Evolutionary conservation across 1,140 invertebrate species (phyloP).

Genomic region (Trichonephila inaurata): DNA sequence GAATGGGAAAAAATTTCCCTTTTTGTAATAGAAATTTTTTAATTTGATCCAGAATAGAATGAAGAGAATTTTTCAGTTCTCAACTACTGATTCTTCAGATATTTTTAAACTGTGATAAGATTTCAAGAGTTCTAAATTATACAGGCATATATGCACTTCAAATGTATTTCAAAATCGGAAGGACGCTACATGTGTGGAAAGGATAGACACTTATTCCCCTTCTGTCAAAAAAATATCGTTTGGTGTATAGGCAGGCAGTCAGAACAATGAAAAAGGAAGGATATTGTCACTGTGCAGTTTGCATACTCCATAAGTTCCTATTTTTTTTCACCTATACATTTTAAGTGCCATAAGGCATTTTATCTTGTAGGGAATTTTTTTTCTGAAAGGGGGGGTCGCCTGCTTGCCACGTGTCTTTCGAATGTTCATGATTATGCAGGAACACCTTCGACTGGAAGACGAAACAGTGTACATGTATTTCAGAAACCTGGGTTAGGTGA

Average conservation of each 20-base stretch:
- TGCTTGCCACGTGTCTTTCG: constrained; percentile 55
- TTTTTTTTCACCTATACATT: neutral
- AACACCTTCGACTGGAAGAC: neutral
- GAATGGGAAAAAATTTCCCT: no score
- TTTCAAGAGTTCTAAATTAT: no score
- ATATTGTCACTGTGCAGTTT: constrained; percentile 25
- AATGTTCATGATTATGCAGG: neutral
- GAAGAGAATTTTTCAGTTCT: no score
- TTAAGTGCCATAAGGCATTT: constrained; percentile 6
- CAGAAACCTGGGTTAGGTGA: neutral
- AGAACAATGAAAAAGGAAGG: constrained; percentile 42
- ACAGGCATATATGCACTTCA: neutral
- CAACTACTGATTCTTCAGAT: no score
- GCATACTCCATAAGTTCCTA: neutral
- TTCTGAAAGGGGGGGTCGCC: neutral
- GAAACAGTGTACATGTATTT: neutral
- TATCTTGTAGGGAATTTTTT: neutral
- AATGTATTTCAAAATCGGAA: no score
- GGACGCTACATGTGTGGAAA: no score
- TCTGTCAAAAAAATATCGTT: neutral
- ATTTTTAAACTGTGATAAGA: no score
- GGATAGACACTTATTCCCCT: neutral
- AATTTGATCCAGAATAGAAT: no score
- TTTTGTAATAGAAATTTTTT: no score
- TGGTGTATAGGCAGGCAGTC: neutral